Conservation (phyloP, 2,888 invertebrate species). For the Timema cristinae region DNA sequence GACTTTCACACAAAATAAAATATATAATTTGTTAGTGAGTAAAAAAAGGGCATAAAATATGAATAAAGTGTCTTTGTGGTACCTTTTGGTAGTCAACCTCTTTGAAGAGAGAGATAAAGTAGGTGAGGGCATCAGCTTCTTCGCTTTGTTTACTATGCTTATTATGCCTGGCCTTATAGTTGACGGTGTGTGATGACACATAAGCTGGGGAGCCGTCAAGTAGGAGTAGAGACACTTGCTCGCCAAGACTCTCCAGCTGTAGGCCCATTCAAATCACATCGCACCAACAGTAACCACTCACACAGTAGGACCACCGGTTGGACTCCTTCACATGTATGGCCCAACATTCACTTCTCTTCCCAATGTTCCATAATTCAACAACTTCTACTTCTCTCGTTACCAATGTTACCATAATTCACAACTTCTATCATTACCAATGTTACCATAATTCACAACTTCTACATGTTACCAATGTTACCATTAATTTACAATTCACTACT, state of each 20-base stretch:
- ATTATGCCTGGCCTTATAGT: constrained; percentile 55
- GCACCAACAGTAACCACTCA: constrained; percentile 97
- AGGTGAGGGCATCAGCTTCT: constrained; percentile 62
- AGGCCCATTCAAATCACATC: constrained; percentile 89
- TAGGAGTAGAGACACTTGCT: constrained; percentile 63
- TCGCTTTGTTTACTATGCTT: constrained; percentile 55
- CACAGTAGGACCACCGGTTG: constrained; percentile 79
- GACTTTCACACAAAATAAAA: no score
- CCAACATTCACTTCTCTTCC: no score
- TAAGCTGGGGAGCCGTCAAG: constrained; percentile 89
- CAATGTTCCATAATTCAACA: no score
- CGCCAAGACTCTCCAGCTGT: constrained; percentile 63
- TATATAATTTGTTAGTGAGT: no score
- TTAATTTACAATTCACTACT: no score
- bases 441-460: no score
- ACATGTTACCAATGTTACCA: no score
- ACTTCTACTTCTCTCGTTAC: no score
- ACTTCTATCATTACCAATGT: no score
- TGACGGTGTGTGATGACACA: constrained; percentile 70
- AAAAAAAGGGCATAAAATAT: no score
- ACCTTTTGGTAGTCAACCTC: constrained; percentile 71
- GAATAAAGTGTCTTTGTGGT: constrained; percentile 24
- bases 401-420: no score
- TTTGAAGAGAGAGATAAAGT: constrained; percentile 75
- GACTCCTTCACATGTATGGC: constrained; percentile 67